These are phyloP conservation scores for Antennarius striatus DNA, from an alignment of 2,113 vertebrate species.

Conservation along the genomic window DNA sequence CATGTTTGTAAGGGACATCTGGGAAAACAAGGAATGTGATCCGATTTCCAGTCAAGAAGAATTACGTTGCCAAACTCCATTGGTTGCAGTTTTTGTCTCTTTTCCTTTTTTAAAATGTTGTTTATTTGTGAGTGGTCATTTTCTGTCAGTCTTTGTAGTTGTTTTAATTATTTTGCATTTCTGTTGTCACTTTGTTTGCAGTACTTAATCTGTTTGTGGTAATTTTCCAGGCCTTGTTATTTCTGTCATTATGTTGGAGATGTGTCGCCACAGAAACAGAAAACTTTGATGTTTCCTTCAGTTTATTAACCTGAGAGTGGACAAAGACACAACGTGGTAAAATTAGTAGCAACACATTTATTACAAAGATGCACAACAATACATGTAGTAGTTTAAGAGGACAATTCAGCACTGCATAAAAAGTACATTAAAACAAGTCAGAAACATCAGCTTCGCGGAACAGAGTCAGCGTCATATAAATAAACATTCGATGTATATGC, in stretches of 20 bases:
- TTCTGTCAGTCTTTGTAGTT: too few species aligned
- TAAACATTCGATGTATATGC: slow-evolving; percentile 87
- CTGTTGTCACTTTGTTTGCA: too few species aligned
- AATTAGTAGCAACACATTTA: slow-evolving; percentile 75
- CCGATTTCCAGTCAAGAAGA: too few species aligned
- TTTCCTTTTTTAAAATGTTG: too few species aligned
- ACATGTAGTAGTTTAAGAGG: slow-evolving; percentile 72
- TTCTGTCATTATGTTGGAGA: background rate
- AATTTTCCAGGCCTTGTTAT: background rate
- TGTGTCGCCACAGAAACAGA: slow-evolving; percentile 1
- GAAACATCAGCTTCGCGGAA: slow-evolving; percentile 65
- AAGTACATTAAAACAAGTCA: slow-evolving; percentile 71
- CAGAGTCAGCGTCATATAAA: slow-evolving; percentile 87
- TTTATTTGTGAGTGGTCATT: too few species aligned
- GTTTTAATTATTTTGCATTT: too few species aligned
- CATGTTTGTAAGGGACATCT: too few species aligned
- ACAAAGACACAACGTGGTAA: slow-evolving; percentile 84
- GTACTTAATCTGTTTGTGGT: too few species aligned
- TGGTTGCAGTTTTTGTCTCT: too few species aligned
- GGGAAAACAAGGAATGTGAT: too few species aligned
- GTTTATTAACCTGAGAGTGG: slow-evolving; percentile 87
- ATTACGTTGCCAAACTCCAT: too few species aligned
- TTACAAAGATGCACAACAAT: slow-evolving; percentile 70
- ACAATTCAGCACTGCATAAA: slow-evolving; percentile 77
- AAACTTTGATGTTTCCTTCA: slow-evolving; percentile 25